These are phyloP conservation scores for Odontothrips loti DNA, from an alignment of 2,888 invertebrate genomes.

Conservation along the genomic window DNA sequence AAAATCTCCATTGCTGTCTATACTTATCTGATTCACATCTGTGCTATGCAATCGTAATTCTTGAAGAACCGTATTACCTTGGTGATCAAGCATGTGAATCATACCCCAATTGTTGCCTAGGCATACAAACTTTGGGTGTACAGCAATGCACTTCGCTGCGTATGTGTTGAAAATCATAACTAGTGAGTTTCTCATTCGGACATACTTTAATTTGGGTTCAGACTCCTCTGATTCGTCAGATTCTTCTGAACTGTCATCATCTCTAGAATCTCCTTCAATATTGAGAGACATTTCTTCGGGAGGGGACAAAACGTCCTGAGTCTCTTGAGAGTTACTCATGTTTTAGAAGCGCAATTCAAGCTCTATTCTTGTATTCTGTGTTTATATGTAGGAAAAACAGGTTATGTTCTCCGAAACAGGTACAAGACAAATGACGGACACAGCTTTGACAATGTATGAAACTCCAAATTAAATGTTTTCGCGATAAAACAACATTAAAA, in stretches of 20 bases:
- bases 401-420: not conserved
- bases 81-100: conserved; percentile 85
- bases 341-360: not conserved
- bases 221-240: conserved; percentile 56
- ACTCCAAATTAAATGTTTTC: too few relatives aligned
- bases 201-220: conserved; percentile 89
- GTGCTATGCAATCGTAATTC: conserved; percentile 76
- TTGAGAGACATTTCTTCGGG: not conserved
- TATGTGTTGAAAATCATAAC: conserved; percentile 77
- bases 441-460: not conserved
- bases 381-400: not conserved
- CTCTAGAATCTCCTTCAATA: conserved; percentile 44
- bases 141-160: conserved; percentile 87
- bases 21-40: conserved; percentile 90
- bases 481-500: not conserved
- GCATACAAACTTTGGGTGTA: conserved; percentile 91
- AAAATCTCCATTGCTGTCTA: conserved; percentile 90
- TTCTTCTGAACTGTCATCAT: conserved; percentile 37
- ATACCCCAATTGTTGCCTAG: conserved; percentile 89
- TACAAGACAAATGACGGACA: not conserved
- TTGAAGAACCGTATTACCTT: conserved; percentile 73
- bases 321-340: not conserved
- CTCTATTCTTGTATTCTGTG: not conserved
- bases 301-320: not conserved
- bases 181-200: conserved; percentile 82